Percentiles rank a stretch among this genome's conserved stretches.
phyloP scores from a whole-genome alignment of 2,888 invertebrate species.

The Pherbina coryleti region DNA sequence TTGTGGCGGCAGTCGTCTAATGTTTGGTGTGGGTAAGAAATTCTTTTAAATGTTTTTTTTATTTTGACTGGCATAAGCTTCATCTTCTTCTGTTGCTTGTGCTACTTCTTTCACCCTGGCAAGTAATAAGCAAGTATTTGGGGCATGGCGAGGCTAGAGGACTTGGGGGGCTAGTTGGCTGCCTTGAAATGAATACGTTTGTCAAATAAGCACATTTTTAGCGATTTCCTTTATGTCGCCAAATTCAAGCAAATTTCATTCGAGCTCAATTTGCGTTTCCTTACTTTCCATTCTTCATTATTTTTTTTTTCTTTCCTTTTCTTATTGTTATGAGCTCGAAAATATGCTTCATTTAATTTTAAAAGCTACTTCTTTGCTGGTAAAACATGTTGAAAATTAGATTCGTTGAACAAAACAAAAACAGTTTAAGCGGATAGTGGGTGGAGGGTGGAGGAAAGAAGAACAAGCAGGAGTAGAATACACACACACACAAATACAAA shows the following conservation, averaged over 20 bases:
- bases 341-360: conserved; percentile 42
- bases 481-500: too few species aligned
- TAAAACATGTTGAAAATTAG: conserved; percentile 21
- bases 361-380: conserved; percentile 24
- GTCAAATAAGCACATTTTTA: conserved; percentile 39
- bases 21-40: neutral
- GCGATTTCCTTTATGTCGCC: neutral
- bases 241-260: conserved; percentile 31
- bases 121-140: conserved; percentile 37
- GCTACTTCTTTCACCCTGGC: neutral
- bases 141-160: neutral
- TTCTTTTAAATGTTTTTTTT: conserved; percentile 26
- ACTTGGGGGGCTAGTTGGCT: neutral
- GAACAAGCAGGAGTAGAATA: too few species aligned
- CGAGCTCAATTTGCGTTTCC: conserved; percentile 32
- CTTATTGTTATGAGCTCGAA: conserved; percentile 31
- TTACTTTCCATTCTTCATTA: neutral
- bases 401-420: conserved; percentile 11
- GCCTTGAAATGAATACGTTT: conserved; percentile 19
- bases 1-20: neutral
- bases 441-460: too few species aligned
- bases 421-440: neutral
- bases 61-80: conserved; percentile 4
- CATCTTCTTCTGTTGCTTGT: neutral
- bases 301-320: neutral